Evolutionary conservation across 1,140 invertebrate genomes (phyloP), one percentile per base, ranked within the genome.

Genomic region (Eumaeus atala): DNA sequence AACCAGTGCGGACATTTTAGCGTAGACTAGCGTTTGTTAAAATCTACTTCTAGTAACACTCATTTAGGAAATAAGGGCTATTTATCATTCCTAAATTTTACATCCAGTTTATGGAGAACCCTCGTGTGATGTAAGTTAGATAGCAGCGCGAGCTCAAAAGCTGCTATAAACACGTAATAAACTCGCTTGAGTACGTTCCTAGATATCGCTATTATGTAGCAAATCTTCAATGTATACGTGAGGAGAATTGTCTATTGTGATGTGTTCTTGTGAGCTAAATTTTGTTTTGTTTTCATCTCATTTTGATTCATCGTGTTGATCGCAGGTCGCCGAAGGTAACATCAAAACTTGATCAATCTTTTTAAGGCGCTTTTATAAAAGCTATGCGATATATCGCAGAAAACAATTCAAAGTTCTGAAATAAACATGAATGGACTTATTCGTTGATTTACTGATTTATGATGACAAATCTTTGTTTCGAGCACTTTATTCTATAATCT

Each of bases 151-250:
- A 28, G 51, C 44, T 54, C 40, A 34, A 54, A 54, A 54, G 51
- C 33, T 34, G 14, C 51, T 42, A 53, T 53, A 53, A 53, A 53
- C 51, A 53, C 51, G 21, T 53, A 38, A 53, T 53, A 53, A 53
- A 40, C 28, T 14, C 38, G 38, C 37, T 16, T 14, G 40, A 7
- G 40, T 16, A 44, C 40, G 40, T 16, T 44, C 40, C 40, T 44
- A 44, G 51, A 53, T 53, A 53, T 14, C 51, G 44, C 38, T 33
- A 53, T 53, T 53, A 53, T 37, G 51, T 53, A 53, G 51, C 51
- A 53, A 53, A 53, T 53, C 51, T 40, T 33, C 51, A 53, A 53
- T 53, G 12, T 44, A 53, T 53, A 53, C 51, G 51, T 44, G 51
- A 53, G 38, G 40, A n/a, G 51, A 52, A 52, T 52, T 18, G 36